Conservation (phyloP, 2,888 invertebrate species). For the Lasius platythorax region DNA sequence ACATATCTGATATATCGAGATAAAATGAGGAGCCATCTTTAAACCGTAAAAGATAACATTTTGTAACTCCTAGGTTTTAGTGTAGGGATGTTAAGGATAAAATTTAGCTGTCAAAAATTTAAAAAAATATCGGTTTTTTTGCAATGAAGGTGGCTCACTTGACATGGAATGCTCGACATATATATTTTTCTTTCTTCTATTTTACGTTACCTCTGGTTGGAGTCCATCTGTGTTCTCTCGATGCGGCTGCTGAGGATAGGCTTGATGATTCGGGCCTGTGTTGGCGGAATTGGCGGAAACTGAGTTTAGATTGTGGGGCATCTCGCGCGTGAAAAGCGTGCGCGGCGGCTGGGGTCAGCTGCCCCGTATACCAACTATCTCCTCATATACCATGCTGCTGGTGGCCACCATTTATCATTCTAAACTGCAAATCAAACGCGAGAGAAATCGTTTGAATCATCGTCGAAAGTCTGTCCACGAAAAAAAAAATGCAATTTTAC, state of each 20-base stretch:
- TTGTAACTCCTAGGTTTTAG: too few relatives aligned
- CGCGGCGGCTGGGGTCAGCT: conserved; percentile 87
- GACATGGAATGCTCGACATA: too few relatives aligned
- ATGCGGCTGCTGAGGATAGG: conserved; percentile 80
- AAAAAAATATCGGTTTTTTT: too few relatives aligned
- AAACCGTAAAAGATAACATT: too few relatives aligned
- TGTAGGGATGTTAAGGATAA: too few relatives aligned
- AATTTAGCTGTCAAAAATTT: too few relatives aligned
- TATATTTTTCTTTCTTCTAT: not conserved
- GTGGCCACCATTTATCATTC: conserved; percentile 84
- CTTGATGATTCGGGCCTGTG: conserved; percentile 83
- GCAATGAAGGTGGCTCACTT: too few relatives aligned
- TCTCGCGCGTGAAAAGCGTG: conserved; percentile 84
- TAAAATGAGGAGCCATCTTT: too few relatives aligned
- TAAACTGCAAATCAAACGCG: conserved; percentile 63
- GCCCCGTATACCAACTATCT: conserved; percentile 85
- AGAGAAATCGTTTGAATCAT: not conserved
- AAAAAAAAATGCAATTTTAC: too few relatives aligned
- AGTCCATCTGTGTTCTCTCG: conserved; percentile 82
- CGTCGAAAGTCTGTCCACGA: not conserved
- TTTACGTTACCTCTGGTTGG: conserved; percentile 83
- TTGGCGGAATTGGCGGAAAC: conserved; percentile 83
- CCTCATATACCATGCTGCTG: conserved; percentile 86
- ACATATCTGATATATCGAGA: too few relatives aligned
- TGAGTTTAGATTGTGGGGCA: conserved; percentile 84